phyloP scores from a whole-genome alignment of 1,140 invertebrate genomes.

The Colletes gigas region DNA sequence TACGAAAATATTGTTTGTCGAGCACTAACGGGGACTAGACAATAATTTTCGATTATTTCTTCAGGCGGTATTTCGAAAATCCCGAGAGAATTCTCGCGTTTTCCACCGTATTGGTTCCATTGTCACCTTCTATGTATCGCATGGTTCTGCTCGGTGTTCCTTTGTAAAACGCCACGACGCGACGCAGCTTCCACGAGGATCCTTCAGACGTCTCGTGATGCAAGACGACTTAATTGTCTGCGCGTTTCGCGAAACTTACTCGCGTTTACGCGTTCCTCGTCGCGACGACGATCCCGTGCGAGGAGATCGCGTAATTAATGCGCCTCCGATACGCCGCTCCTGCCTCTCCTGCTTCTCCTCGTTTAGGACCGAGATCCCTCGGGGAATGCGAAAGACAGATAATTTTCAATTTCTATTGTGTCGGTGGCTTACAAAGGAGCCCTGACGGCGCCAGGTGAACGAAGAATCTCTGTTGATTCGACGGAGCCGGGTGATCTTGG shows the following conservation, averaged over 20 bases:
- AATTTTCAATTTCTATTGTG: conserved; percentile 8
- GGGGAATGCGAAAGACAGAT: conserved; percentile 19
- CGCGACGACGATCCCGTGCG: conserved; percentile 9
- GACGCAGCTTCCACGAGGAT: background rate
- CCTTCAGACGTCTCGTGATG: conserved; percentile 15
- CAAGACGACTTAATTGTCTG: conserved; percentile 58
- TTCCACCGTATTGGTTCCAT: background rate
- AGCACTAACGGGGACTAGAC: too few relatives aligned
- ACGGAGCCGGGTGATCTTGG: too few relatives aligned
- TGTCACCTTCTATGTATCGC: background rate
- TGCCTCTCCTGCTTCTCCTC: background rate
- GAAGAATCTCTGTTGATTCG: background rate
- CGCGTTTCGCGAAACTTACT: conserved; percentile 59
- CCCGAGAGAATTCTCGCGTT: conserved; percentile 5
- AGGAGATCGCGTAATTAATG: conserved; percentile 59
- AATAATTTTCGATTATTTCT: too few relatives aligned
- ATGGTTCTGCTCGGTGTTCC: background rate
- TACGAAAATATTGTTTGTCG: too few relatives aligned
- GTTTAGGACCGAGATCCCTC: background rate
- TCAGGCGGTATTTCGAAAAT: background rate
- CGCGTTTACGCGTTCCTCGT: conserved; percentile 31
- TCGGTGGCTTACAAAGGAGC: background rate
- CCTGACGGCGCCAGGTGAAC: background rate
- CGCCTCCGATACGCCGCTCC: conserved; percentile 32
- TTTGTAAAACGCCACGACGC: background rate